Evolutionary conservation across 2,888 invertebrate species (phyloP), one percentile per base, ranked within the genome.

Genomic region (Phaonia tiefii): DNA sequence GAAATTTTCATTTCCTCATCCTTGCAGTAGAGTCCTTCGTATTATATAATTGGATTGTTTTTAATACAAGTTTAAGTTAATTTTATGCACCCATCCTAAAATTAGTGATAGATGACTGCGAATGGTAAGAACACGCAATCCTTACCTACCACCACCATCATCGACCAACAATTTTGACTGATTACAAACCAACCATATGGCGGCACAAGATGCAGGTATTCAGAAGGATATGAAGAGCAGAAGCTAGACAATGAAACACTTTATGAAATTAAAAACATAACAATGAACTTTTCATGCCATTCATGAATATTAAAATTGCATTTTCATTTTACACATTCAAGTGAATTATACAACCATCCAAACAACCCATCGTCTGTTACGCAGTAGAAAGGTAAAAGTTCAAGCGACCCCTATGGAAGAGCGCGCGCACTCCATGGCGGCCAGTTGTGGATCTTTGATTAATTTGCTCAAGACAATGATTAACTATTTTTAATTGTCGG

Each of bases 391-490:
- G 79, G 69, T 84, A 85, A 83, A 85, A 84, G 84, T 86, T 86
- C 20, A 42, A 42, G 22, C 84, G 87, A 79, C 85, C 85, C 85
- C 83, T 75, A 76, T 71, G n/a, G n/a, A n/a, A n/a, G n/a, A n/a
- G n/a, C n/a, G n/a, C n/a, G 71, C 46, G 15, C 10, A 15, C 20
- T 84, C 85, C 81, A 72, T 26, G 60, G n/a, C 25, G 25, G 7
- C n/a, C 20, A 72, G 74, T 77, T 77, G 80, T 82, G 82, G 51
- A 79, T 84, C 86, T 87, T 87, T 88, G 88, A 88, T 88, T 88
- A 88, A 88, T 88, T 88, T 86, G 86, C 86, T 86, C 85, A 84
- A 85, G 85, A 85, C 85, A 86, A 88, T 88, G 88, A 88, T 88
- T 88, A 88, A 89, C 87, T 88, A 88, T 87, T 87, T 87, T 86